These are phyloP conservation scores for Drosophila melanosoma DNA, from an alignment of 2,888 invertebrate species.

Conservation along the genomic window DNA sequence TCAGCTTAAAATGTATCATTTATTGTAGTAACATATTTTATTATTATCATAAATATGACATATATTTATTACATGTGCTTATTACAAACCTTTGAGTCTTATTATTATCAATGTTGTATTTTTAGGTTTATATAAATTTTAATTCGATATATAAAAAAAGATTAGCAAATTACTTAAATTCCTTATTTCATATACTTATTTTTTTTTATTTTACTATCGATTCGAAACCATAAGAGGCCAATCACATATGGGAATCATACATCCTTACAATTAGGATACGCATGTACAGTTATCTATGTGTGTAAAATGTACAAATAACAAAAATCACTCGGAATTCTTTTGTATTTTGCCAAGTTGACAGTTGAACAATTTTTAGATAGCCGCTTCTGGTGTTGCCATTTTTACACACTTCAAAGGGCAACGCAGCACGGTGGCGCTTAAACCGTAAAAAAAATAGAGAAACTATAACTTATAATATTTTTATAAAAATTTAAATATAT, in stretches of 20 bases:
- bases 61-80: not conserved
- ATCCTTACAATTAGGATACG: constrained; percentile 29
- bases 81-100: too few relatives aligned
- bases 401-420: constrained; percentile 29
- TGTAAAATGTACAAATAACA: not conserved
- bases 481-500: not conserved
- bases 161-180: not conserved
- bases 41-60: not conserved
- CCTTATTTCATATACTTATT: not conserved
- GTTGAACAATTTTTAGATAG: constrained; percentile 56
- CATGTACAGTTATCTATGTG: constrained; percentile 2
- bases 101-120: not conserved
- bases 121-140: not conserved
- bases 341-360: constrained; percentile 43
- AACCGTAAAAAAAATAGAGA: not conserved
- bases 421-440: not conserved
- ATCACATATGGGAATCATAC: constrained; percentile 23
- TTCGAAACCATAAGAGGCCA: not conserved
- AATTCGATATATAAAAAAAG: not conserved
- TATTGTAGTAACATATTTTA: not conserved
- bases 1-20: not conserved
- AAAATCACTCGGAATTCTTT: constrained; percentile 30
- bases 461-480: not conserved
- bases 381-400: constrained; percentile 31
- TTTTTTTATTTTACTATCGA: constrained; percentile 5